Evolutionary conservation across 2,113 vertebrate species (phyloP), one percentile per base, ranked within the genome.

Genomic region (Bujurquina vittata): DNA sequence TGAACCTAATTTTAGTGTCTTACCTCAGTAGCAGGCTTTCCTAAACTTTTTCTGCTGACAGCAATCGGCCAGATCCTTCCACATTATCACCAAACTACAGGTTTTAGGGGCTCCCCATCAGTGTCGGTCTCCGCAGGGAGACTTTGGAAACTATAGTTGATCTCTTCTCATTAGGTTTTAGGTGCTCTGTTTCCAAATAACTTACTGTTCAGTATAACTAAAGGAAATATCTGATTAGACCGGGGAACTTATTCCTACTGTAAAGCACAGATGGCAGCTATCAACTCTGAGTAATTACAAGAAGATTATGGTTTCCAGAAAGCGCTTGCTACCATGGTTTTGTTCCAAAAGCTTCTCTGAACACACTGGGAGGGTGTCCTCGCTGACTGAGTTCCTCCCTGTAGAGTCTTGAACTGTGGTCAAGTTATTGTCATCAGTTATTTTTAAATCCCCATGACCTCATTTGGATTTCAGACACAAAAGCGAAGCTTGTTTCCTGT

Each of bases 401-500:
- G 33, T n/a, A 29, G 67, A 88, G 81, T 62, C 63, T 89, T 89
- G 77, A 90, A 73, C 74, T 77, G 81, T 79, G 79, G 62, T 90
- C 75, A 88, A 88, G 54, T 90, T 89, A 88, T 93, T 92, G 91
- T 93, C 87, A 52, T 77, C 18, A 29, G 84, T 85, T 89, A 89
- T 92, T 89, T 87, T 91, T 83, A 92, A 92, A 88, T 58, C 46
- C 10, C 74, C 12, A 56, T 86, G 85, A 92, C 87, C 76, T 91
- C 90, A 90, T 90, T 84, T 81, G 46, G 80, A 67, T 88, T 74
- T 81, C 58, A 81, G 87, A 88, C 79, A 76, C 74, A 77, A 46
- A 86, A 83, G 60, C 67, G 77, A 62, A 81, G 29, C 17, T 67
- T 0, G 54, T 49, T 79, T 88, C 58, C 83, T 83, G 78, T 81